These are phyloP conservation scores for Mastomys natalensis DNA, from an alignment of 2,113 vertebrate species.

Conservation along the genomic window DNA sequence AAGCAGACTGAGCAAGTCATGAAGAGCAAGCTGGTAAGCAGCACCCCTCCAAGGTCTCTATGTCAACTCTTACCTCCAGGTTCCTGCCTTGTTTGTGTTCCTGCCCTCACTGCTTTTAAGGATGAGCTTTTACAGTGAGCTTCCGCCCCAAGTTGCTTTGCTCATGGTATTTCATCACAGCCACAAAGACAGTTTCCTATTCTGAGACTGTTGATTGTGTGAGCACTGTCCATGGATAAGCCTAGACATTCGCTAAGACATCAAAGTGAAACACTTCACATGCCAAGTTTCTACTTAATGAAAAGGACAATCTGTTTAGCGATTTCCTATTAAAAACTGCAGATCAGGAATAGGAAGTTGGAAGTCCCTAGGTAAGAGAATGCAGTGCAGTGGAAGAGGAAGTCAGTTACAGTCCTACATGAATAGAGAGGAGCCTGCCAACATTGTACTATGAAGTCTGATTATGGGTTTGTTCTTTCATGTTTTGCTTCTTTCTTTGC, in stretches of 20 bases:
- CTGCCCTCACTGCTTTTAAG: not conserved
- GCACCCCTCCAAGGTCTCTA: not conserved
- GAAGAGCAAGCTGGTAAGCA: not conserved
- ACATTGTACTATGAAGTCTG: not conserved
- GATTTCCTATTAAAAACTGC: not conserved
- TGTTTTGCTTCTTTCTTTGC: no score
- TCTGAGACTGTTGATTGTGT: not conserved
- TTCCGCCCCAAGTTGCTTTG: not conserved
- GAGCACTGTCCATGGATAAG: not conserved
- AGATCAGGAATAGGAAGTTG: not conserved
- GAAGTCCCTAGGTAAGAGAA: not conserved
- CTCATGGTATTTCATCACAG: not conserved
- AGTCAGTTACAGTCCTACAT: fast-evolving
- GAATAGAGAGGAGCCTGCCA: fast-evolving
- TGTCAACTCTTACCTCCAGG: not conserved
- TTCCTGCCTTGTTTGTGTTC: not conserved
- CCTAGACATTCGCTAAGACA: not conserved
- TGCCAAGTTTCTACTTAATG: not conserved
- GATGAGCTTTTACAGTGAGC: not conserved
- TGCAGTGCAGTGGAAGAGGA: not conserved
- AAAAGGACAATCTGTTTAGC: not conserved
- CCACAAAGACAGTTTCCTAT: not conserved
- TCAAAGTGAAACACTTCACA: not conserved
- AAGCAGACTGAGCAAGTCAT: not conserved
- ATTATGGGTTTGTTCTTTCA: not conserved